Percentiles rank a stretch among this genome's conserved stretches.
Evolutionary conservation across 2,888 invertebrate species (phyloP).

Genomic region (Thelaira solivaga): DNA sequence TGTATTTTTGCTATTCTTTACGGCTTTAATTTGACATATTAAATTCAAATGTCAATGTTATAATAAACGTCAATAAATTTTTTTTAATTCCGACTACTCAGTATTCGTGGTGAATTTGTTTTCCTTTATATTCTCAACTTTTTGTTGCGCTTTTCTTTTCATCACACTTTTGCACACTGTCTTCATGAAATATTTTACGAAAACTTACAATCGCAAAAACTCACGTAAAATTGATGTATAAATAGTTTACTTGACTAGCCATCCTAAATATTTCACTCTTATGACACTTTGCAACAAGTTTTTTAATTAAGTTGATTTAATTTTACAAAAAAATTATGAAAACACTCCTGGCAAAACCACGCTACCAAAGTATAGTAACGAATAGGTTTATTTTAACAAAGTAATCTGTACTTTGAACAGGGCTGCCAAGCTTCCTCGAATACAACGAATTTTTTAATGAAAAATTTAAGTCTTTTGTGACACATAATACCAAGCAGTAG

Average conservation of each 20-base stretch:
- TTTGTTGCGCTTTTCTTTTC: conserved; percentile 7
- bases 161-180: conserved; percentile 52
- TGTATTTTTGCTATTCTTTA: conserved; percentile 39
- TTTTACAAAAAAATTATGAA: conserved; percentile 23
- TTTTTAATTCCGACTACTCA: conserved; percentile 35
- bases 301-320: conserved; percentile 9
- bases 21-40: conserved; percentile 46
- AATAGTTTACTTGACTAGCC: conserved; percentile 44
- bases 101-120: conserved; percentile 41
- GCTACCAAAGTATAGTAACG: conserved; percentile 56
- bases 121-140: conserved; percentile 16
- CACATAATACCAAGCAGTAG: no score
- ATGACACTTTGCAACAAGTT: conserved; percentile 13
- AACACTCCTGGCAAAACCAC: conserved; percentile 42
- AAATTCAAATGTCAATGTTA: conserved; percentile 58
- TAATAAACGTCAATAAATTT: conserved; percentile 45
- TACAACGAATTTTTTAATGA: not conserved
- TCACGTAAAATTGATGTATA: conserved; percentile 30
- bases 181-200: conserved; percentile 14
- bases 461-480: no score
- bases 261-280: conserved; percentile 17
- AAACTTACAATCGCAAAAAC: conserved; percentile 18
- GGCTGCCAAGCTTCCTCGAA: not conserved
- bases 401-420: conserved; percentile 28
- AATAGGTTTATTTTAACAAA: conserved; percentile 13